These are phyloP conservation scores for Galagoides demidoff DNA, from an alignment of 2,797 vertebrate species.

Conservation along the genomic window DNA sequence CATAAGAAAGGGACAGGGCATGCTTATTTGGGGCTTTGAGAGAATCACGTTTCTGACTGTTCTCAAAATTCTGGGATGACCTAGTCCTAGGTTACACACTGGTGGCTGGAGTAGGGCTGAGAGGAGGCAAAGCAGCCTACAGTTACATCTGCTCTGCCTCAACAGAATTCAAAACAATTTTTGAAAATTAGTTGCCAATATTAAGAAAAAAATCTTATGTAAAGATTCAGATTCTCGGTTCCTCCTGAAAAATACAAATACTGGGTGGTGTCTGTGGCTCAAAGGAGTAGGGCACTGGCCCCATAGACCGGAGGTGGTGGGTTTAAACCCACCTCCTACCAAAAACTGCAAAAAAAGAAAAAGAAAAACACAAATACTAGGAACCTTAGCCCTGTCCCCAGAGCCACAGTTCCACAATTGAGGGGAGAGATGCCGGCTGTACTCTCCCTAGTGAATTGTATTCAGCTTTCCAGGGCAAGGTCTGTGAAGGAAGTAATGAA, in stretches of 20 bases:
- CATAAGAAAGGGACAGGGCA: neutral
- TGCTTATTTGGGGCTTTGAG: neutral
- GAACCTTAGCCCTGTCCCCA: neutral
- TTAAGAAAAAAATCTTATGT: neutral
- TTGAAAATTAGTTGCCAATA: neutral
- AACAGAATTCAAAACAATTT: neutral
- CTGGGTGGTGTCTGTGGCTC: too few relatives aligned
- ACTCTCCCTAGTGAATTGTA: neutral
- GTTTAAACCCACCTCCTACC: too few relatives aligned
- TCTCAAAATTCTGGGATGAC: neutral
- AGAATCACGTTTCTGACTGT: neutral
- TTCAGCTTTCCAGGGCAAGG: neutral
- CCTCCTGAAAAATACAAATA: neutral
- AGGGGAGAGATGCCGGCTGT: accelerated
- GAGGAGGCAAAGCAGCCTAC: neutral
- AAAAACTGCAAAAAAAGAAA: too few relatives aligned
- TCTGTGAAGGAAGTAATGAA: neutral
- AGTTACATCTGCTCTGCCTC: neutral
- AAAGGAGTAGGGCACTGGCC: too few relatives aligned
- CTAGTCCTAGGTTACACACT: neutral
- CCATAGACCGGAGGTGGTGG: too few relatives aligned
- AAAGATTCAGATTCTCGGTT: neutral
- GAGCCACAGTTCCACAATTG: accelerated
- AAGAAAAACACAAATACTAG: neutral
- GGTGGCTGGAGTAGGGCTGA: accelerated